Percentiles rank a stretch among this genome's conserved stretches.
Evolutionary conservation across 2,797 vertebrate genomes (phyloP).

Genomic region (Ptychobarbus kaznakovi): DNA sequence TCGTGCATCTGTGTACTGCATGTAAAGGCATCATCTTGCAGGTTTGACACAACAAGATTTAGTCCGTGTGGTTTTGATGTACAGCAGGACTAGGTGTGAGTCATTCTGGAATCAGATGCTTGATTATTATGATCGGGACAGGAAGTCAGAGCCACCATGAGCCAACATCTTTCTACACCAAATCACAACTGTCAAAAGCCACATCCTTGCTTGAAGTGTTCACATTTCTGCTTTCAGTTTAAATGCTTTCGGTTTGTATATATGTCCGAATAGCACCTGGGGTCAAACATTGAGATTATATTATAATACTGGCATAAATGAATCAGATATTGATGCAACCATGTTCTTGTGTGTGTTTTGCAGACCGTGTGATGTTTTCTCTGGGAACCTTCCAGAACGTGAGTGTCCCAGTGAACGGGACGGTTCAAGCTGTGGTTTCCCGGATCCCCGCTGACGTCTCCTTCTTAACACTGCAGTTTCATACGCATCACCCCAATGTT

Average conservation of each 20-base stretch:
- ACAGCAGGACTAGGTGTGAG: background rate
- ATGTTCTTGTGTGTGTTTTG: conserved; percentile 72
- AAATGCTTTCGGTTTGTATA: background rate
- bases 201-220: conserved; percentile 2
- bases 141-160: background rate
- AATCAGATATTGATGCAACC: conserved; percentile 13
- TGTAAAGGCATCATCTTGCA: background rate
- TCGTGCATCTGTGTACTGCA: background rate
- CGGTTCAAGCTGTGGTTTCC: conserved; percentile 83
- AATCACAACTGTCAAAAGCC: conserved; percentile 39
- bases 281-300: background rate
- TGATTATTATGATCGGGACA: background rate
- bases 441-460: conserved; percentile 81
- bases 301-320: background rate
- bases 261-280: too few species aligned
- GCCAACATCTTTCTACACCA: background rate
- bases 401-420: conserved; percentile 78
- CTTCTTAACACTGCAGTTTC: conserved; percentile 88
- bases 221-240: background rate
- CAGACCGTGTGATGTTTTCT: conserved; percentile 86
- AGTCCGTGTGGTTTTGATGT: background rate
- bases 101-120: background rate
- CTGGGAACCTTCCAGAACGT: conserved; percentile 88
- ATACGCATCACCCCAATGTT: conserved; percentile 84
- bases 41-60: background rate